A percentile compares a stretch with the other conserved stretches of the same genome.
Evolutionary conservation across 53 echinoderm and acorn worm genomes (phyloP).

Genomic region (Arbacia lixula): DNA sequence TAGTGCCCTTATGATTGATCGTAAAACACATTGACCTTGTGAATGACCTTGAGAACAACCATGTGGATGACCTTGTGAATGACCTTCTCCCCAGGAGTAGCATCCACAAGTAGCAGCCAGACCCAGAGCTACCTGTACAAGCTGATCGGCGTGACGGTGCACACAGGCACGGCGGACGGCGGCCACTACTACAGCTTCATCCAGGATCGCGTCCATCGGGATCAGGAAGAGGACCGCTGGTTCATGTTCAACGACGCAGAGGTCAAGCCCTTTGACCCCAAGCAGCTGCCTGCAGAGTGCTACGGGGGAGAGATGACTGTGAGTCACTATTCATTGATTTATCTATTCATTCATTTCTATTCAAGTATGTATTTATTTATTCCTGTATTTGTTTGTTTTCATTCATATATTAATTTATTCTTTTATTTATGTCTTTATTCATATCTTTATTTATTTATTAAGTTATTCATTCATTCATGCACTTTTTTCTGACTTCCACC

Average conservation of each 20-base stretch:
- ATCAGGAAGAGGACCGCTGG: conserved; percentile 72
- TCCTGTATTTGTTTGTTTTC: not conserved
- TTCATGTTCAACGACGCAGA: conserved; percentile 96
- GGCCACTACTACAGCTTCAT: conserved; percentile 96
- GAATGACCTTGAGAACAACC: too few relatives aligned
- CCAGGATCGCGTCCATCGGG: conserved; percentile 70
- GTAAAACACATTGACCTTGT: too few relatives aligned
- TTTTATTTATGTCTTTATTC: not conserved
- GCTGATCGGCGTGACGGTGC: conserved; percentile 86
- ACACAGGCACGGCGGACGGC: conserved; percentile 90
- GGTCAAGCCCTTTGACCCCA: conserved; percentile 88
- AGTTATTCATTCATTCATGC: not conserved
- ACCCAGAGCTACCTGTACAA: conserved; percentile 65
- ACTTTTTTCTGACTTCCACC: conserved; percentile 32
- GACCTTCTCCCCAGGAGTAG: conserved; percentile 6
- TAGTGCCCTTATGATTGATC: too few relatives aligned
- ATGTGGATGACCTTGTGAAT: too few relatives aligned
- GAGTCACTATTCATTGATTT: conserved; percentile 6
- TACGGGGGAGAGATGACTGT: conserved; percentile 96
- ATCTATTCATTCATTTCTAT: conserved; percentile 2
- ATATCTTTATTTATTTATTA: not conserved
- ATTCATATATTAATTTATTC: not conserved
- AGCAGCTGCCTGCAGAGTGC: conserved; percentile 89
- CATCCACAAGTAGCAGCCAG: conserved; percentile 18
- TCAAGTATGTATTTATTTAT: not conserved